Conservation (phyloP, 1,140 invertebrate species). For the Euglossa dilemma region DNA sequence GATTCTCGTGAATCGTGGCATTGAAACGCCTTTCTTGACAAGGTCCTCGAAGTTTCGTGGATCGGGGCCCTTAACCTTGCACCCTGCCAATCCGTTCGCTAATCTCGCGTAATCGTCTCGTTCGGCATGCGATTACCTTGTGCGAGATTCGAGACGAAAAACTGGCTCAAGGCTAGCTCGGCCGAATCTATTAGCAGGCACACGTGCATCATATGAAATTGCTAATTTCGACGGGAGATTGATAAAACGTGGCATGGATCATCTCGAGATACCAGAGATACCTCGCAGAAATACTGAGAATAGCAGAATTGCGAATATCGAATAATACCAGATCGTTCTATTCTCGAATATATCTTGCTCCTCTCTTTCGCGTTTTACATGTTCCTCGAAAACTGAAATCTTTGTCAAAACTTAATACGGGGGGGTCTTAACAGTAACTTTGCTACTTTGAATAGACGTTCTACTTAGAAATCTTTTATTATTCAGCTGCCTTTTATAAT, state of each 20-base stretch:
- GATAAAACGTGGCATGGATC: neutral
- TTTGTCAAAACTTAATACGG: too few species aligned
- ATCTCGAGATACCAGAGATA: too few species aligned
- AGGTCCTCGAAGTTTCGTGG: neutral
- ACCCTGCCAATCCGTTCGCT: neutral
- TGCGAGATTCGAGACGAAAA: neutral
- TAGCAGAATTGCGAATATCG: too few species aligned
- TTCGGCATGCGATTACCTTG: slow-evolving; percentile 4
- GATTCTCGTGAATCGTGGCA: neutral
- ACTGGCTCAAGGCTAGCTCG: neutral
- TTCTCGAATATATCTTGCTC: too few species aligned
- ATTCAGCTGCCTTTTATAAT: too few species aligned
- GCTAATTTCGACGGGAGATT: neutral
- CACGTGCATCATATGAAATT: neutral
- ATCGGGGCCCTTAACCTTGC: slow-evolving; percentile 4
- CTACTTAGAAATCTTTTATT: too few species aligned
- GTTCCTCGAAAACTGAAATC: too few species aligned
- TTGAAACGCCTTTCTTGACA: neutral
- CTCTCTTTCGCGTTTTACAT: too few species aligned
- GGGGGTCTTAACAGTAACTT: too few species aligned
- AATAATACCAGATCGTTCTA: too few species aligned
- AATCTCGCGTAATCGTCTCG: neutral
- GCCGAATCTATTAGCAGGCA: neutral
- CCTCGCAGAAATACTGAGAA: too few species aligned
- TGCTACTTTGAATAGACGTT: too few species aligned